Conservation (phyloP, 2,113 vertebrate species). For the Noctilio leporinus region DNA sequence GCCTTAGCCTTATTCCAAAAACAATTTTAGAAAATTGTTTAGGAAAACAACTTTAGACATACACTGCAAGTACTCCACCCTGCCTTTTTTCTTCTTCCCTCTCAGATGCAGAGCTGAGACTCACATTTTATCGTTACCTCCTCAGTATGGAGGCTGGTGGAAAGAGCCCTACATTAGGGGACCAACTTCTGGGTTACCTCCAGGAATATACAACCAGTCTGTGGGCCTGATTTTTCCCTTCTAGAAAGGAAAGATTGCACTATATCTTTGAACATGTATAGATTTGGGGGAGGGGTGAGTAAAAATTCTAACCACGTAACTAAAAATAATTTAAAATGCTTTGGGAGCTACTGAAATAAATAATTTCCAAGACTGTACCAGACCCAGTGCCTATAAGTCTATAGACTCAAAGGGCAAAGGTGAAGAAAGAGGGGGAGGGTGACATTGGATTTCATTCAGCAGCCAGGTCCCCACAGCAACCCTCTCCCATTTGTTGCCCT, state of each 20-base stretch:
- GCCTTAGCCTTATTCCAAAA: background rate
- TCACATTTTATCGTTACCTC: background rate
- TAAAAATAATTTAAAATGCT: background rate
- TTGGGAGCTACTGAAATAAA: background rate
- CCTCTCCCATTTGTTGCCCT: too few relatives aligned
- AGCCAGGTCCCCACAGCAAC: rapidly evolving
- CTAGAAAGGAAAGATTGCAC: background rate
- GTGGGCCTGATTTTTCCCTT: background rate
- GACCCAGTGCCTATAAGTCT: background rate
- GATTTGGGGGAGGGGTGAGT: background rate
- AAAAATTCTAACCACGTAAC: background rate
- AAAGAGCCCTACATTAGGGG: background rate
- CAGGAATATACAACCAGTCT: background rate
- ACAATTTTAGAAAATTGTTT: too few relatives aligned
- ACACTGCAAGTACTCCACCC: background rate
- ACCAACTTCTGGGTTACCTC: background rate
- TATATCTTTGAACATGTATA: background rate
- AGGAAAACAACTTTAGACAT: too few relatives aligned
- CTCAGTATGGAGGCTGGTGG: background rate
- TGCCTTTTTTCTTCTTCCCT: background rate
- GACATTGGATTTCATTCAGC: background rate
- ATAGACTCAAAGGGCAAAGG: background rate
- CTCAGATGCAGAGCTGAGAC: background rate
- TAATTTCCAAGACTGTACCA: background rate
- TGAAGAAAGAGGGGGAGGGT: background rate